phyloP scores from a whole-genome alignment of 2,888 invertebrate genomes.

The Drosophila mercatorum region DNA sequence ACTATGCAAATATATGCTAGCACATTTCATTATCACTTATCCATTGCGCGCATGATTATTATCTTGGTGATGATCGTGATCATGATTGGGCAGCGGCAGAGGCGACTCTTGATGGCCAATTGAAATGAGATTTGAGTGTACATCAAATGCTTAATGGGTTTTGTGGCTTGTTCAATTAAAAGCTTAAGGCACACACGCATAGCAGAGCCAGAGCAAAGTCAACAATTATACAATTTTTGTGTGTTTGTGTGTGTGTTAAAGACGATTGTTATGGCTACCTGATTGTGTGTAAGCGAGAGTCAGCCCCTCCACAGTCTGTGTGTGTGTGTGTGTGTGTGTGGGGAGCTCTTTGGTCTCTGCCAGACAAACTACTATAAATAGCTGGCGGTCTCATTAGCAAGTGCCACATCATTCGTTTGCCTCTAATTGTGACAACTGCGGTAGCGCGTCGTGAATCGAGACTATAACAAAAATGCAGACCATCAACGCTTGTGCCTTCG shows the following conservation, averaged over 20 bases:
- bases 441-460: slow-evolving; percentile 33
- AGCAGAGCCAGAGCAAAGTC: slow-evolving; percentile 27
- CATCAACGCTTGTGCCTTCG: slow-evolving; percentile 55
- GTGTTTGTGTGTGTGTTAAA: slow-evolving; percentile 26
- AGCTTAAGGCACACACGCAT: slow-evolving; percentile 49
- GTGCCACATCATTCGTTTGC: slow-evolving; percentile 58
- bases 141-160: slow-evolving; percentile 65
- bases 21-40: slow-evolving; percentile 66
- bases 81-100: slow-evolving; percentile 16
- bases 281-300: slow-evolving; percentile 14
- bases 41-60: slow-evolving; percentile 18
- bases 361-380: slow-evolving; percentile 62
- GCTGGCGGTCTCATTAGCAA: slow-evolving; percentile 55
- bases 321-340: slow-evolving; percentile 16
- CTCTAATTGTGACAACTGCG: slow-evolving; percentile 68
- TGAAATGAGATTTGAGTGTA: slow-evolving; percentile 59
- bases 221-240: slow-evolving; percentile 56
- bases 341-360: slow-evolving; percentile 20
- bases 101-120: slow-evolving; percentile 57
- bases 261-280: slow-evolving; percentile 40
- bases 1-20: slow-evolving; percentile 56
- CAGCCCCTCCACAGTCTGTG: neutral
- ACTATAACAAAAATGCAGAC: slow-evolving; percentile 67
- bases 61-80: slow-evolving; percentile 16
- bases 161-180: slow-evolving; percentile 75